Evolutionary conservation across 2,888 invertebrate genomes (phyloP).

Genomic region (Polydrusus pterygomalis): DNA sequence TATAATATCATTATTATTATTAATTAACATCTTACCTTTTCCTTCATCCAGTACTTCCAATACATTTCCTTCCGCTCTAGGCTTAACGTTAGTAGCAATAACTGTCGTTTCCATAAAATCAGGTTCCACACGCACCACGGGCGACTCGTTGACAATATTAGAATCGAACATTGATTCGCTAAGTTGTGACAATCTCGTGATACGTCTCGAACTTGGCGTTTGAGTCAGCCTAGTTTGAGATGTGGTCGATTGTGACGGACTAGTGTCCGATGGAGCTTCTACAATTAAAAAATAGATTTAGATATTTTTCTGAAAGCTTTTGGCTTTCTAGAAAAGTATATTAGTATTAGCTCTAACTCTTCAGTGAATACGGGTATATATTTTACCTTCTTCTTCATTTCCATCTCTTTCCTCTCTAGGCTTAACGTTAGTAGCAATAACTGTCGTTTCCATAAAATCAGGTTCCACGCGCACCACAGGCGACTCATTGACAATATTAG

Average conservation of each 20-base stretch:
- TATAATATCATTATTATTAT: too few species aligned
- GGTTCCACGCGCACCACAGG: background rate
- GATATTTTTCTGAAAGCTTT: too few species aligned
- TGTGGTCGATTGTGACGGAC: slow-evolving; percentile 3
- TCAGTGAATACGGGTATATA: too few species aligned
- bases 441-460: slow-evolving; percentile 11
- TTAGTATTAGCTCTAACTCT: too few species aligned
- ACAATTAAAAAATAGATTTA: background rate
- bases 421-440: background rate
- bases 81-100: background rate
- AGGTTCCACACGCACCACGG: background rate
- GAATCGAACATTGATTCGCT: slow-evolving; percentile 33
- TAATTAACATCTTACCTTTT: background rate
- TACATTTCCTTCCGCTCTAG: background rate
- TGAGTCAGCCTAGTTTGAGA: background rate
- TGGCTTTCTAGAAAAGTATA: too few species aligned
- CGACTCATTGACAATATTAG: background rate
- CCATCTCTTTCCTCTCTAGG: background rate
- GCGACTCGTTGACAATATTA: background rate
- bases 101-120: slow-evolving; percentile 16
- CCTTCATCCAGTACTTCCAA: background rate
- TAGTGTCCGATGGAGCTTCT: background rate
- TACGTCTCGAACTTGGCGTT: slow-evolving; percentile 7
- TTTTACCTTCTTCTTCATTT: slow-evolving; percentile 1
- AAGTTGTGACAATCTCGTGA: slow-evolving; percentile 18